These are phyloP conservation scores for Pyrochroa serraticornis DNA, from an alignment of 2,888 invertebrate genomes.

Conservation along the genomic window DNA sequence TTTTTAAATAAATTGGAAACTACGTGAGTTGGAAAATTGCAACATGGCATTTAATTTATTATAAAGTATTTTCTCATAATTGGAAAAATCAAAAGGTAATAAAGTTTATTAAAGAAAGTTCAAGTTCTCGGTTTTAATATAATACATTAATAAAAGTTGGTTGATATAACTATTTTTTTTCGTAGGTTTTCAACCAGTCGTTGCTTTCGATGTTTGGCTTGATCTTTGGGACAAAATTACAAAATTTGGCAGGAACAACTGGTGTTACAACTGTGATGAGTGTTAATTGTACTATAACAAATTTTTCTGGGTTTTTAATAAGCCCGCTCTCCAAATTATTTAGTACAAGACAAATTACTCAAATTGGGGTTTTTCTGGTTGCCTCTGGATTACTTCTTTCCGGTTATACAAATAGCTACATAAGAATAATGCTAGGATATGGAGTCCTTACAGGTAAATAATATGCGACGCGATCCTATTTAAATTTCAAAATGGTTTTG, in stretches of 20 bases:
- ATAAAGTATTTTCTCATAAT: too few relatives aligned
- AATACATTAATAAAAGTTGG: too few relatives aligned
- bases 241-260: constrained; percentile 68
- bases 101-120: too few relatives aligned
- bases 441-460: constrained; percentile 61
- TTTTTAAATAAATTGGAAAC: too few relatives aligned
- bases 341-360: constrained; percentile 63
- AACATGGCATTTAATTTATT: too few relatives aligned
- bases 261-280: constrained; percentile 73
- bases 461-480: constrained; percentile 6
- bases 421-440: constrained; percentile 64
- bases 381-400: constrained; percentile 62
- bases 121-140: too few relatives aligned
- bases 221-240: constrained; percentile 69
- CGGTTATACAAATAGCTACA: constrained; percentile 60
- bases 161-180: constrained; percentile 5
- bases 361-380: constrained; percentile 62
- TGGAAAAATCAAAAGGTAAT: too few relatives aligned
- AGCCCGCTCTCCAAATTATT: constrained; percentile 69
- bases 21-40: too few relatives aligned
- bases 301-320: constrained; percentile 71
- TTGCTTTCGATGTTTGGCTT: constrained; percentile 74
- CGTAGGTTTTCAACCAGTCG: constrained; percentile 70
- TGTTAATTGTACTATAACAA: constrained; percentile 68
- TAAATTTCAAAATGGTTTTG: constrained; percentile 1